Conservation (phyloP, 1,140 invertebrate genomes). For the Drosophila malerkotliana region DNA sequence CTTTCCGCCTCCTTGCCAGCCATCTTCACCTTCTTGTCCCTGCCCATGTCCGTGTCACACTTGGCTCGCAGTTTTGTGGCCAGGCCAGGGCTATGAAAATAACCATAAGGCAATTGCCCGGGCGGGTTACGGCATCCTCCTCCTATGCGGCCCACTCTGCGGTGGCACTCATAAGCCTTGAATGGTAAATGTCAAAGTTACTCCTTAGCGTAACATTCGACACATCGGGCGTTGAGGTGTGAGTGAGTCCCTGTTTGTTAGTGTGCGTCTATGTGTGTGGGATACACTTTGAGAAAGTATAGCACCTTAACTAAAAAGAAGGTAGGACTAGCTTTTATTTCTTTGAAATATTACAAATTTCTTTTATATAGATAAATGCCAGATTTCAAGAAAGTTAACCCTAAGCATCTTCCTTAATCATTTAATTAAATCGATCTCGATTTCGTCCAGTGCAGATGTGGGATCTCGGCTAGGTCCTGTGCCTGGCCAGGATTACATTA, state of each 20-base stretch:
- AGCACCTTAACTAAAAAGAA: neutral
- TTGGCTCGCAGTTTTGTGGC: conserved; percentile 79
- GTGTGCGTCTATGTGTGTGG: conserved; percentile 15
- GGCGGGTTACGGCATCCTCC: conserved; percentile 55
- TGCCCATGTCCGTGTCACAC: conserved; percentile 63
- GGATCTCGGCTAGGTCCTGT: conserved; percentile 25
- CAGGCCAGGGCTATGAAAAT: conserved; percentile 81
- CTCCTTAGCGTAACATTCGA: conserved; percentile 82
- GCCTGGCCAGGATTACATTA: conserved; percentile 73
- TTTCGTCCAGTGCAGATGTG: conserved; percentile 18
- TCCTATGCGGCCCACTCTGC: conserved; percentile 7
- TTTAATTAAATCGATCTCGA: too few species aligned
- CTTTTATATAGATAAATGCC: too few species aligned
- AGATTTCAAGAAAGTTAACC: too few species aligned
- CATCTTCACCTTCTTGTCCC: conserved; percentile 20
- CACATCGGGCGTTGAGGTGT: conserved; percentile 76
- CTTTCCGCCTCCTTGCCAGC: conserved; percentile 13
- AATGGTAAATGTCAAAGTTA: conserved; percentile 83
- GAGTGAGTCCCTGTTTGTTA: conserved; percentile 34
- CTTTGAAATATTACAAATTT: too few species aligned
- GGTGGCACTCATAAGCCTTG: conserved; percentile 80
- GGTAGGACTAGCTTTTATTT: too few species aligned
- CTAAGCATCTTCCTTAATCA: too few species aligned
- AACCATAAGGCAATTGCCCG: conserved; percentile 81
- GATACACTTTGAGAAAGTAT: neutral